Evolutionary conservation across 2,113 vertebrate genomes (phyloP), one percentile per base, ranked within the genome.

Genomic region (Pica pica): DNA sequence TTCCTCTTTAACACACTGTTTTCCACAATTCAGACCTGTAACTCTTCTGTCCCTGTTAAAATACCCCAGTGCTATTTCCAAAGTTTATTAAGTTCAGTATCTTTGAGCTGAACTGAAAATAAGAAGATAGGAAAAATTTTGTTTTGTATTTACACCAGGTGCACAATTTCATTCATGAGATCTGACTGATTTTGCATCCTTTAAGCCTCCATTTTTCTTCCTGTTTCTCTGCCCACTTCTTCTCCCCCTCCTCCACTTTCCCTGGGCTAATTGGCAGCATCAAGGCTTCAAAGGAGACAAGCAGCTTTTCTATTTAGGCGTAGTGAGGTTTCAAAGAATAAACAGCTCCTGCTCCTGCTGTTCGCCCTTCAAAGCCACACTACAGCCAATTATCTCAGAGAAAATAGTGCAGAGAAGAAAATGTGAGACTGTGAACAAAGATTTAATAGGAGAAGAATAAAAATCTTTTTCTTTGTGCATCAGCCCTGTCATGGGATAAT

Each of bases 221-320:
- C 44, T 68, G 6, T 33, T 77, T 85, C 56, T 64, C 52, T 83
- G 44, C 10, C 37, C 22, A 56, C 33, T 93, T 82, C 37, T 84
- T 79, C 42, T 87, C 46, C 84, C 53, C 59, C 46, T 79, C 53
- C 71, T 88, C 73, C 69, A 37, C 13, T 56, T 84, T 90, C 60
- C 35, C 44, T 53, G 18, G 41, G 47, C 24, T 96, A 96, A 94
- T 49, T 74, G 41, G 73, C 60, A 92, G 83, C 69, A 87, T 76
- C 37, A 70, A 78, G 11, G n/a, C 85, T 95, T 95, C 94, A 94
- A 94, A 96, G 82, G 33, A 77, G 39, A 90, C 30, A 65, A 85
- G 46, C 63, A 91, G 64, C 30, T 88, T 88, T 85, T 24, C 88
- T 93, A 17, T 75, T 96, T 49, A 85, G 56, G 68, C 6, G 2